These are phyloP conservation scores for Cephus nigrinus DNA, from an alignment of 2,888 invertebrate species.

Conservation along the genomic window DNA sequence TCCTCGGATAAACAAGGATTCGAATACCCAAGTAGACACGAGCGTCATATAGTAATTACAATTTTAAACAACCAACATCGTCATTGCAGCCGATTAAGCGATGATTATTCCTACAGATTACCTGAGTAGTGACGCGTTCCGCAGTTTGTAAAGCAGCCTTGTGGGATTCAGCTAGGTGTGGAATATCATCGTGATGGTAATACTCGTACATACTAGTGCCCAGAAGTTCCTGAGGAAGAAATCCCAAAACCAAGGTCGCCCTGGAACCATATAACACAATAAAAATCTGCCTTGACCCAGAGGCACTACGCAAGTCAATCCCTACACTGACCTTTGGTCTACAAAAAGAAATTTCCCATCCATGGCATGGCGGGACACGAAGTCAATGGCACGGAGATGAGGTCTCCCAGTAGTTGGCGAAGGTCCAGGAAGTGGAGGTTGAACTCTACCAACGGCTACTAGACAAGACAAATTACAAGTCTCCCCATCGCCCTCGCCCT, in stretches of 20 bases:
- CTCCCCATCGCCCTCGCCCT: conserved; percentile 72
- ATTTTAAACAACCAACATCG: conserved; percentile 15
- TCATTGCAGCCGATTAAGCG: conserved; percentile 11
- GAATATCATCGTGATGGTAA: conserved; percentile 84
- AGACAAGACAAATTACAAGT: conserved; percentile 84
- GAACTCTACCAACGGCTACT: conserved; percentile 86
- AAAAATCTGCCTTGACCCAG: conserved; percentile 1
- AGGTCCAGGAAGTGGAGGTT: conserved; percentile 67
- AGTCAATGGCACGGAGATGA: conserved; percentile 76
- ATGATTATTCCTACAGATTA: conserved; percentile 29
- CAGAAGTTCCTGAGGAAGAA: conserved; percentile 90
- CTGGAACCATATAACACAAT: conserved; percentile 66
- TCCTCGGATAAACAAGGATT: neutral
- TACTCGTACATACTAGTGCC: conserved; percentile 95
- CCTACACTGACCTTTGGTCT: conserved; percentile 81
- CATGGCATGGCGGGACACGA: conserved; percentile 85
- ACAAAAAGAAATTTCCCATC: conserved; percentile 95
- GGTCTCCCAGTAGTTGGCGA: conserved; percentile 57
- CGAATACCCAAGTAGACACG: neutral
- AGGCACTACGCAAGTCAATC: neutral
- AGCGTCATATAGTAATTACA: conserved; percentile 7
- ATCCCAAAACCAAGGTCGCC: conserved; percentile 88
- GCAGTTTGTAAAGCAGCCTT: conserved; percentile 78
- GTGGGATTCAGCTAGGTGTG: conserved; percentile 84
- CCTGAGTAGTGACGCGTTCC: conserved; percentile 74